Conservation (phyloP, 2,113 vertebrate species). For the Genyomyrus donnyi region DNA sequence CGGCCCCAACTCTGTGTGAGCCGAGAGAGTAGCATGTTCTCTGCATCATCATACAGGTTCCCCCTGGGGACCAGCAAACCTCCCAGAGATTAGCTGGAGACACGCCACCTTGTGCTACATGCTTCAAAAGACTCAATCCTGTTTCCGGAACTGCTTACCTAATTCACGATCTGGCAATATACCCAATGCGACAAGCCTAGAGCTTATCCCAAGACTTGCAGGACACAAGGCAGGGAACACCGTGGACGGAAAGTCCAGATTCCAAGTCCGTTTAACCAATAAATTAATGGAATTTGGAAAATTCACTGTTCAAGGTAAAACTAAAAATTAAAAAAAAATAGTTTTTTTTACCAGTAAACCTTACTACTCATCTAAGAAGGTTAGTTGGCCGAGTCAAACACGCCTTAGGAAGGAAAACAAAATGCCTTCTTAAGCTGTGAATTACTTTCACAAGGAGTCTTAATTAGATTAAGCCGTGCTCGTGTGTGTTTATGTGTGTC, state of each 20-base stretch:
- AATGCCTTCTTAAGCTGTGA: neutral
- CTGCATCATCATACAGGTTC: neutral
- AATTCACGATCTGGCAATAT: neutral
- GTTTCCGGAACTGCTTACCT: neutral
- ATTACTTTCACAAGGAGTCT: neutral
- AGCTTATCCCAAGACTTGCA: neutral
- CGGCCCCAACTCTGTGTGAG: neutral
- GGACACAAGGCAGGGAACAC: neutral
- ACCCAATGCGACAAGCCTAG: neutral
- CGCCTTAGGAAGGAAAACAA: neutral
- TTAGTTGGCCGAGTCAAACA: neutral
- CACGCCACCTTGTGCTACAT: neutral
- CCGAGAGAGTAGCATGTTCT: neutral
- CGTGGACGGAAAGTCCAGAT: neutral
- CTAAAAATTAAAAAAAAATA: neutral
- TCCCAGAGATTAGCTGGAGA: neutral
- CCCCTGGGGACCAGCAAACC: neutral
- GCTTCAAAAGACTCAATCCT: neutral
- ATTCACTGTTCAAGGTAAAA: neutral
- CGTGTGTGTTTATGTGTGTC: constrained; percentile 2
- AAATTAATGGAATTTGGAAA: neutral
- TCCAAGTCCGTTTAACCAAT: neutral
- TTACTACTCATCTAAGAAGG: neutral
- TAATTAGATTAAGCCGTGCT: neutral
- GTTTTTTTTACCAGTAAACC: neutral